Base-by-base conservation (phyloP, 2,888 invertebrate genomes). In the Idaea straminata region DNA sequence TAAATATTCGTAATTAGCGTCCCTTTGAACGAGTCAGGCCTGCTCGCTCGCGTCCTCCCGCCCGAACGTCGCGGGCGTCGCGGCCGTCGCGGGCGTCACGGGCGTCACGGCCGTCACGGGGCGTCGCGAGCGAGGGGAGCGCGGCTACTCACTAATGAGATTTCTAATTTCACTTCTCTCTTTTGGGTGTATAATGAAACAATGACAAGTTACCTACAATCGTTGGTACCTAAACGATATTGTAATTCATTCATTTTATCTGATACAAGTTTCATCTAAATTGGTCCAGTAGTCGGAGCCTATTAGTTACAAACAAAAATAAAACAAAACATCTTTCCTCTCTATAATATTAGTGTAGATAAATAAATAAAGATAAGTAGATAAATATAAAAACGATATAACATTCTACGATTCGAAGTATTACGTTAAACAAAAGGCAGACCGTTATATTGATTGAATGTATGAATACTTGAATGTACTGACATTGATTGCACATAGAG, bases 391-490 rank as follows among this genome's bases (percentile, higher is more conserved):
- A 25, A 25, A 25, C 25, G 25, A 25, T 25, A 25, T 25, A 25
- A 25, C 2, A 25, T 25, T 25, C 25, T 2, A 25, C 2, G 1
- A 25, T 25, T 25, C 25, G 25, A 25, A 25, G 25, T 25, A 25
- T 25, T 1, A 25, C 1, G 25, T 25, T 25, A 25, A 25, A 25
- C 25, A 25, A 25, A 25, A 25, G 25, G 25, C 25, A 25, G 25
- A 25, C 25, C 25, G 25, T 25, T 25, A 25, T 34, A 16, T 61
- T 65, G 38, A 64, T 67, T 35, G 69, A 66, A 71, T 72, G 71
- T 71, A 72, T 72, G 71, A 72, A 47, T 47, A 47, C 47, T 47
- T 47, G 25, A 25, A 25, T 25, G 25, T 47, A 47, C 10, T 47
- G 13, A 47, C 47, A 47, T 13, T 13, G 47, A 25, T 25, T 13